These are phyloP conservation scores for Blastobasis lacticolella DNA, from an alignment of 2,888 invertebrate species.

Conservation along the genomic window DNA sequence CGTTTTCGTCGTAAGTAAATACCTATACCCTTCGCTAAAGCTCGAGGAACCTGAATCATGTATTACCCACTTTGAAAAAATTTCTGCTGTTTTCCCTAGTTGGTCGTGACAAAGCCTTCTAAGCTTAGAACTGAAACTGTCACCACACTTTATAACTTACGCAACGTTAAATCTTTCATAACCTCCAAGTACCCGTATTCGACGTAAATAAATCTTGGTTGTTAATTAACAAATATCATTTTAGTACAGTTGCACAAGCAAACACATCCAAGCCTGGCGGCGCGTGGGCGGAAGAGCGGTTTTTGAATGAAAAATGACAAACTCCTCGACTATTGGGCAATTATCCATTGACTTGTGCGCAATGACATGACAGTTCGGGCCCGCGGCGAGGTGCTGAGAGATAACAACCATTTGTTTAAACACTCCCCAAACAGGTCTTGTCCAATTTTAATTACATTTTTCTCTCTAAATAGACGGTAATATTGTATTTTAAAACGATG, in stretches of 20 bases:
- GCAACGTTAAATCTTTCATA: no score
- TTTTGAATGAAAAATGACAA: constrained; percentile 34
- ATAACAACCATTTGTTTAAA: constrained; percentile 16
- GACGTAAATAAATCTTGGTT: background rate
- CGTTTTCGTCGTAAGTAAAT: no score
- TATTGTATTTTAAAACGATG: constrained; percentile 1
- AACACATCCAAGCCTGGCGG: constrained; percentile 8
- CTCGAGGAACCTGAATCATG: no score
- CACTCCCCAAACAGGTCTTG: constrained; percentile 10
- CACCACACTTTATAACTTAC: no score
- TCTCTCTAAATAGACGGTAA: background rate
- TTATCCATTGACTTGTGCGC: constrained; percentile 9
- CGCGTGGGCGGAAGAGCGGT: constrained; percentile 24
- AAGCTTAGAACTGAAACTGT: no score
- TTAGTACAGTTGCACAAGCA: constrained; percentile 2
- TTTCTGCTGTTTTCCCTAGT: no score
- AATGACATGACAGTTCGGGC: background rate
- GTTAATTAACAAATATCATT: constrained; percentile 13
- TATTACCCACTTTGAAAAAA: no score
- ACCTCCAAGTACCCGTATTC: no score
- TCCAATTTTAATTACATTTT: constrained; percentile 3
- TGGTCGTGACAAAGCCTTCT: no score
- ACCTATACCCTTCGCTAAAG: no score
- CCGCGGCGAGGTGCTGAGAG: constrained; percentile 11
- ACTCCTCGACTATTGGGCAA: constrained; percentile 15